Evolutionary conservation across 2,113 vertebrate genomes (phyloP).

Genomic region (Thryonomys swinderianus): DNA sequence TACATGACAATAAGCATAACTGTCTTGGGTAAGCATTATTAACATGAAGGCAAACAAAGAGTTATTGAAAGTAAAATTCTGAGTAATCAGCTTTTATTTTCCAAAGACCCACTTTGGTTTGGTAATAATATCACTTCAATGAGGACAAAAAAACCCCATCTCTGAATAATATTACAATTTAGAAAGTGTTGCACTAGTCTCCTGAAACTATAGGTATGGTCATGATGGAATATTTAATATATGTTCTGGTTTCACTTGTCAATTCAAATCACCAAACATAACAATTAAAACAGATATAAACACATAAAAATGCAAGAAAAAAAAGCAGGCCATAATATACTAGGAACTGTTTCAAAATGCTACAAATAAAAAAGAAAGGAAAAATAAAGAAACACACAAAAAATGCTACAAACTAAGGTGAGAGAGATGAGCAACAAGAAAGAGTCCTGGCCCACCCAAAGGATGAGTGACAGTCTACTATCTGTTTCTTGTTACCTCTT

Average conservation of each 20-base stretch:
- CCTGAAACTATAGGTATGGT: constrained; percentile 43
- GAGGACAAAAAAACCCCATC: not conserved
- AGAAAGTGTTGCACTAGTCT: constrained; percentile 30
- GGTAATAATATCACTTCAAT: constrained; percentile 3
- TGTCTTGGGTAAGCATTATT: constrained; percentile 25
- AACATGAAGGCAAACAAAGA: not conserved
- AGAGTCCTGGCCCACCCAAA: not conserved
- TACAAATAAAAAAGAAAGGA: not conserved
- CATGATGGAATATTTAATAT: constrained; percentile 24
- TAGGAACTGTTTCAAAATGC: constrained; percentile 54
- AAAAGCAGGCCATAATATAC: constrained; percentile 22
- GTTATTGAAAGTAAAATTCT: constrained; percentile 43
- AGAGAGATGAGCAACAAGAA: not conserved
- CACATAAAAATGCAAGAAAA: constrained; percentile 1
- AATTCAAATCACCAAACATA: constrained; percentile 13
- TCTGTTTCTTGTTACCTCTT: too few relatives aligned
- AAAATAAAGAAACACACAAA: not conserved
- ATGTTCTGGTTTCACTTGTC: constrained; percentile 14
- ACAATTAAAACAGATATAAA: constrained; percentile 27
- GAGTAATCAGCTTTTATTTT: constrained; percentile 53
- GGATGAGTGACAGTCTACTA: not conserved
- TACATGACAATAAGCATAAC: not conserved
- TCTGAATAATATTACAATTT: constrained; percentile 23
- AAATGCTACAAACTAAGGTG: not conserved
- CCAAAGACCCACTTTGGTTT: constrained; percentile 7